A percentile compares a stretch with the other conserved stretches of the same genome.
Conservation (phyloP, 2,113 vertebrate species). For the Poicephalus gulielmi region DNA sequence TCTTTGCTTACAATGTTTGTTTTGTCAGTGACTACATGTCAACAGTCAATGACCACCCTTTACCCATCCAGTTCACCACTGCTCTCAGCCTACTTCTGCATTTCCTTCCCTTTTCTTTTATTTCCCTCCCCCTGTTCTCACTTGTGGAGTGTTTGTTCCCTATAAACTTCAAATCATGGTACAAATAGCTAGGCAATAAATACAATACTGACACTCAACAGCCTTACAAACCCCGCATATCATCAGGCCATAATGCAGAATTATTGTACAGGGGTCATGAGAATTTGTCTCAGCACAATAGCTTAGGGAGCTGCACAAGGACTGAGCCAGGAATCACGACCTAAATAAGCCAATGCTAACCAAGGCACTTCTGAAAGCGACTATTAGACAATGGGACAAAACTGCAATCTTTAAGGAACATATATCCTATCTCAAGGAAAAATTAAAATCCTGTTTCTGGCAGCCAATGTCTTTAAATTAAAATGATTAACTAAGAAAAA, state of each 20-base stretch:
- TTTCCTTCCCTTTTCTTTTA: not conserved
- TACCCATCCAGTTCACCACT: not conserved
- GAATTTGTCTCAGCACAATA: not conserved
- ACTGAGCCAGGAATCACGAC: not conserved
- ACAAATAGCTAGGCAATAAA: not conserved
- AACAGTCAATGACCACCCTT: not conserved
- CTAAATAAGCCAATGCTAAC: not conserved
- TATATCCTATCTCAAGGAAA: not conserved
- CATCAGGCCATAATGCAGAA: not conserved
- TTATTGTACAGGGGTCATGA: not conserved
- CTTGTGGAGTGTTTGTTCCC: not conserved
- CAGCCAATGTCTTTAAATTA: not conserved
- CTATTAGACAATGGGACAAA: not conserved
- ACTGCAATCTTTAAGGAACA: not conserved
- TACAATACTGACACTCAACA: not conserved
- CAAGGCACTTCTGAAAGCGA: not conserved
- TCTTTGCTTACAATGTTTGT: not conserved
- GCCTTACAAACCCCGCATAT: not conserved
- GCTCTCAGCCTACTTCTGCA: not conserved
- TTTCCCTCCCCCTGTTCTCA: not conserved
- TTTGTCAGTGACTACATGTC: not conserved
- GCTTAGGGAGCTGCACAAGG: not conserved
- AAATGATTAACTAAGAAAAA: not conserved
- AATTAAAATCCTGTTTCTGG: not conserved
- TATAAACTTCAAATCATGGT: not conserved